phyloP scores from a whole-genome alignment of 2,113 vertebrate genomes.

The Dicerorhinus sumatrensis region DNA sequence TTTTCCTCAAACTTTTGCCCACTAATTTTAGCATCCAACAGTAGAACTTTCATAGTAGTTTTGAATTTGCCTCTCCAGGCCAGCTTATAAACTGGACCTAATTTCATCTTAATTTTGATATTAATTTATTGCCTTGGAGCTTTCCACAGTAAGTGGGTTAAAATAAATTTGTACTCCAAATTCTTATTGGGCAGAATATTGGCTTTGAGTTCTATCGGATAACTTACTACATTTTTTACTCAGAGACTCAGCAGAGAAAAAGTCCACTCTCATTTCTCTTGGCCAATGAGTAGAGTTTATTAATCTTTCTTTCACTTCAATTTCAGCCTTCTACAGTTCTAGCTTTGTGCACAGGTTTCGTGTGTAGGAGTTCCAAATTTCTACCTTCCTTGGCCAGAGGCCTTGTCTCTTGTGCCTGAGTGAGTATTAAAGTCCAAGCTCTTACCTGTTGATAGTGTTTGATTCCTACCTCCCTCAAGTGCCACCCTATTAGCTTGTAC shows the following conservation, averaged over 20 bases:
- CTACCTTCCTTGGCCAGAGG: not conserved
- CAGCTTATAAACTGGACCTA: slow-evolving; percentile 1
- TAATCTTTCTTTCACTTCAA: slow-evolving; percentile 44
- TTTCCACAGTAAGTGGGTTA: not conserved
- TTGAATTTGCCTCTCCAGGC: slow-evolving; percentile 42
- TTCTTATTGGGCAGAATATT: slow-evolving; percentile 57
- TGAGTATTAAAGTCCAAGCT: slow-evolving; percentile 28
- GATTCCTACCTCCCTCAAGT: not conserved
- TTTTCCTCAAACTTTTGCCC: not conserved
- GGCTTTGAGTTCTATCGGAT: slow-evolving; percentile 51
- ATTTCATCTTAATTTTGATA: slow-evolving; percentile 57
- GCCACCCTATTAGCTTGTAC: not conserved
- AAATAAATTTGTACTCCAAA: slow-evolving; percentile 50
- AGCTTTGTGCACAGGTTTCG: slow-evolving; percentile 35
- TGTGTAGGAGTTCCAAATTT: not conserved
- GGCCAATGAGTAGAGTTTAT: not conserved
- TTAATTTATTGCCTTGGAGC: slow-evolving; percentile 54
- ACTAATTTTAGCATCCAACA: slow-evolving; percentile 39
- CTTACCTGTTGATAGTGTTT: slow-evolving; percentile 5
- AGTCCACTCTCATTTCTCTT: slow-evolving; percentile 23
- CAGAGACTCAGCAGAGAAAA: slow-evolving; percentile 23
- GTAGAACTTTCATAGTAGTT: slow-evolving; percentile 38
- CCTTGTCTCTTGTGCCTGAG: not conserved
- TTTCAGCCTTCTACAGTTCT: slow-evolving; percentile 9
- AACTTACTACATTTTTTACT: not conserved